These are phyloP conservation scores for Zosterops borbonicus DNA, from an alignment of 2,113 vertebrate species.

Conservation along the genomic window DNA sequence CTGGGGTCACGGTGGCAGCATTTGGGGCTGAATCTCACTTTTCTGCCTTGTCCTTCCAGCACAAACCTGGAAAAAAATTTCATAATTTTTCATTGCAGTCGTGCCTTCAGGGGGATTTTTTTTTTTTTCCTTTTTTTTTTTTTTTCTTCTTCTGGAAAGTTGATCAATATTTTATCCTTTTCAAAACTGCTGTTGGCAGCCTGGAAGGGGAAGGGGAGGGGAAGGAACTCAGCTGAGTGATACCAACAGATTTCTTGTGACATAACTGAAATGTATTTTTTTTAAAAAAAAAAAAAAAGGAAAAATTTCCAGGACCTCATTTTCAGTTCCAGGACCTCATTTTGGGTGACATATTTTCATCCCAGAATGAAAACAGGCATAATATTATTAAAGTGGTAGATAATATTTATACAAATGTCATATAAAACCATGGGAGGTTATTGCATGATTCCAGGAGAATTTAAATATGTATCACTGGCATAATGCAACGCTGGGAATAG, in stretches of 20 bases:
- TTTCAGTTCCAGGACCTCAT: neutral
- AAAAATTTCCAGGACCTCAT: neutral
- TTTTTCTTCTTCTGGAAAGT: neutral
- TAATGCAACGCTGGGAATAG: neutral
- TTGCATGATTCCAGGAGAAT: conserved; percentile 15
- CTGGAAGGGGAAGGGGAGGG: neutral
- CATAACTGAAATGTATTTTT: neutral
- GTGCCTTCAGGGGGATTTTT: neutral
- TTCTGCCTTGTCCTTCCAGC: neutral
- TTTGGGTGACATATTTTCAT: neutral
- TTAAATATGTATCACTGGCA: neutral
- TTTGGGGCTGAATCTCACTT: neutral
- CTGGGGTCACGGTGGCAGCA: accelerated
- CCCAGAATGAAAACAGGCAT: conserved; percentile 3
- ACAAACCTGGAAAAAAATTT: neutral
- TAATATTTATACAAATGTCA: conserved; percentile 12
- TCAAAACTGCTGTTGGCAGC: conserved; percentile 2
- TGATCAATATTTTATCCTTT: conserved; percentile 48
- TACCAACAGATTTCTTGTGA: neutral
- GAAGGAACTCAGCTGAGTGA: neutral
- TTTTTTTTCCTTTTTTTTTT: neutral
- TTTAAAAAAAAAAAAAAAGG: neutral
- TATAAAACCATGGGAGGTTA: neutral
- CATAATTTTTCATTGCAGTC: neutral
- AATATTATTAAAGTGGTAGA: conserved; percentile 25